Evolutionary conservation across 2,113 vertebrate species (phyloP), one percentile per base, ranked within the genome.

Genomic region (Macaca mulatta): DNA sequence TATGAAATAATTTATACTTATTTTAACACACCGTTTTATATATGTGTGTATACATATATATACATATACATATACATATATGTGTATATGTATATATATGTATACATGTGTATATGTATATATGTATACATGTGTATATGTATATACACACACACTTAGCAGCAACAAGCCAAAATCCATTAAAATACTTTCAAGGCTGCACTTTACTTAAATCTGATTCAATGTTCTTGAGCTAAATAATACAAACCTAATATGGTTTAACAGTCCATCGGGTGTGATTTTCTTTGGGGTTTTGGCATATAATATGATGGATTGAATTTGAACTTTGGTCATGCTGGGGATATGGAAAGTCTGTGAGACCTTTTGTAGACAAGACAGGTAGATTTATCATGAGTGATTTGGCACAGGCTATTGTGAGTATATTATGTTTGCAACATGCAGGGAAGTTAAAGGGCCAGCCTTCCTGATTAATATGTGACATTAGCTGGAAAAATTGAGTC

Each of bases 201-300:
- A 80, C 89, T 92, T 96, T 90, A 88, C 23, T 79, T 83, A 89
- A 94, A 72, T 94, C n/a, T 85, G 43, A 70, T 18, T 81, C 35
- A 79, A 2, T 82, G 55, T 48, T 97, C 61, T 50, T 87, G 57
- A 97, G 48, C n/a, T 64, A 95, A 86, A 77, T 90, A 69, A 69
- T 61, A n/a, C 75, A 93, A 87, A 93, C 9, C 17, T 90, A 80
- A 86, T 61, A 38, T 81, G 2, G 27, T 83, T 93, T 93, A 91
- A 67, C 23, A n/a, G n/a, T 89, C 20, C 64, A 79, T n/a, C 61
- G 52, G 35, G 52, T 70, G 45, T 0, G 1, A 67, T 87, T 95
- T 97, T 97, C 90, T 92, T 87, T 64, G 61, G 83, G 59, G 3
- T 95, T 94, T 83, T 91, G 90, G 40, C 88, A 95, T 35, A 22